Conservation (phyloP, 1,140 invertebrate genomes). For the Brachionus sp. region DNA sequence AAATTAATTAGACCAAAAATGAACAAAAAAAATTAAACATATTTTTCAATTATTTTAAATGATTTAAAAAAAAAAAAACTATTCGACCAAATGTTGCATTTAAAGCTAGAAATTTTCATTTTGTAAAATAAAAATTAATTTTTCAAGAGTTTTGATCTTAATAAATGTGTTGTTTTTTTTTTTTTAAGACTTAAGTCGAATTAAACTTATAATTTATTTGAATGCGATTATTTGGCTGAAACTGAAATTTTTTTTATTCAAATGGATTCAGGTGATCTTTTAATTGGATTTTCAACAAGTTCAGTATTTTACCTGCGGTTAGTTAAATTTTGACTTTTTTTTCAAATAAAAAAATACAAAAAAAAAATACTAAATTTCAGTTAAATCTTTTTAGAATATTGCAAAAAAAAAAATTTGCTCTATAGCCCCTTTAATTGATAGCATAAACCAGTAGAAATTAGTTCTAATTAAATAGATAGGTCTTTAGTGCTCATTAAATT, state of each 20-base stretch:
- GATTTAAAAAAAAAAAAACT: background rate
- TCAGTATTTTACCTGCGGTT: background rate
- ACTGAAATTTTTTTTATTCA: background rate
- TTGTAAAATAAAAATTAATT: background rate
- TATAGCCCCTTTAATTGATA: background rate
- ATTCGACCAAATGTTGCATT: background rate
- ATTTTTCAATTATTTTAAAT: background rate
- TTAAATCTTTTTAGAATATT: background rate
- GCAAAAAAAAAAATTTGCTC: background rate
- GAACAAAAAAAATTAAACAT: background rate
- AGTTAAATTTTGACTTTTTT: background rate
- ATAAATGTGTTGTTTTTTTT: background rate
- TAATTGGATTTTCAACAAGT: slow-evolving; percentile 3
- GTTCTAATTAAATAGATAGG: background rate
- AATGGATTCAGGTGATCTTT: slow-evolving; percentile 1
- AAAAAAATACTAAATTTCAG: background rate
- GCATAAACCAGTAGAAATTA: background rate
- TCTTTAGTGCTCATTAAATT: background rate
- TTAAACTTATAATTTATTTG: background rate
- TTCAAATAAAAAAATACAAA: background rate
- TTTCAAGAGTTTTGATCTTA: background rate
- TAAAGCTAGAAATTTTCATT: background rate
- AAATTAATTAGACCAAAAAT: slow-evolving; percentile 4
- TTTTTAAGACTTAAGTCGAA: background rate
- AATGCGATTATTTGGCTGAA: background rate